Evolutionary conservation across 2,113 vertebrate species (phyloP).

Genomic region (Ictalurus furcatus): DNA sequence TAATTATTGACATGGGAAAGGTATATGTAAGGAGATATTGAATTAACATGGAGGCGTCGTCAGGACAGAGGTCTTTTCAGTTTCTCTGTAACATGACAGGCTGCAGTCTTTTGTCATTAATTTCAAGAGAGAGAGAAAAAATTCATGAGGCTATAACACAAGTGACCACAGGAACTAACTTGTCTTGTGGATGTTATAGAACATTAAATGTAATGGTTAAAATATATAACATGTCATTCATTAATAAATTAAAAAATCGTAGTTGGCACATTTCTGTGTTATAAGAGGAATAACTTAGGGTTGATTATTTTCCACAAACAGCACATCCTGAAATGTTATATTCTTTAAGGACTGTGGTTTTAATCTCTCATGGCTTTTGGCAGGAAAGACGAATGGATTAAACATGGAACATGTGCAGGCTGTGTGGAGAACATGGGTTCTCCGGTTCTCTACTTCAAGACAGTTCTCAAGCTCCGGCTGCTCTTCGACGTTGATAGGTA

Average conservation of each 20-base stretch:
- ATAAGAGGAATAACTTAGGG: neutral
- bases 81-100: neutral
- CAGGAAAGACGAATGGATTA: slow-evolving; percentile 71
- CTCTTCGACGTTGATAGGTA: slow-evolving; percentile 65
- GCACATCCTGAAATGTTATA: neutral
- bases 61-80: neutral
- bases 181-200: neutral
- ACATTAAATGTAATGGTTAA: neutral
- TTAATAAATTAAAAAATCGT: neutral
- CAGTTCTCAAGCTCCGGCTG: slow-evolving; percentile 63
- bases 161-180: neutral
- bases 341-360: neutral
- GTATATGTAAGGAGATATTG: neutral
- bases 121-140: neutral
- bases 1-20: neutral
- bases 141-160: neutral
- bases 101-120: neutral
- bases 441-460: slow-evolving; percentile 65
- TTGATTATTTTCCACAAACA: neutral
- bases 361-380: neutral
- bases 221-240: neutral
- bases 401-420: slow-evolving; percentile 69
- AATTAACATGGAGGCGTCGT: neutral
- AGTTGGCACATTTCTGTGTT: neutral
- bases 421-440: slow-evolving; percentile 72